phyloP scores from a whole-genome alignment of 2,113 vertebrate genomes.

The Melanerpes formicivorus region DNA sequence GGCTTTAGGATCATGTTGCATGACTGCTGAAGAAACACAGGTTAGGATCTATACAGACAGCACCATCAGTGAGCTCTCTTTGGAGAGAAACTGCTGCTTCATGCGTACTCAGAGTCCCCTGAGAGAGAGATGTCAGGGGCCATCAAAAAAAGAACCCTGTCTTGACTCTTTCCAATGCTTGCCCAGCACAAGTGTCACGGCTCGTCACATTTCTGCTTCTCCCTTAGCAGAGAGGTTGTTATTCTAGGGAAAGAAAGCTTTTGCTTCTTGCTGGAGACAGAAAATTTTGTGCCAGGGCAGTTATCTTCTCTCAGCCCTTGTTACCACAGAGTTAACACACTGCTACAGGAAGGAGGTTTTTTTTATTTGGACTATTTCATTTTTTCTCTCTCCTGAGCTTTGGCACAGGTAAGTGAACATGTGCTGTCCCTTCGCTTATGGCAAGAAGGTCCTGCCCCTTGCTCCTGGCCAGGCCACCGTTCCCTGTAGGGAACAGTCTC shows the following conservation, averaged over 20 bases:
- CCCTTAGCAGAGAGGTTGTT: not conserved
- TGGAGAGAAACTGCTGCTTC: not conserved
- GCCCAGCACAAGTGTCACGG: not conserved
- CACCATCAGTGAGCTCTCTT: not conserved
- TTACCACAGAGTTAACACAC: not conserved
- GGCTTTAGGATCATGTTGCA: not conserved
- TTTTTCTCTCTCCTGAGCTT: not conserved
- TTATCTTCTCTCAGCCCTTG: not conserved
- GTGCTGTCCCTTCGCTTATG: not conserved
- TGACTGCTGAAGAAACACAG: not conserved
- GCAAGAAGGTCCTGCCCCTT: not conserved
- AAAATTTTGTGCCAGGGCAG: not conserved
- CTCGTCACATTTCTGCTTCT: not conserved
- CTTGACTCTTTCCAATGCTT: not conserved
- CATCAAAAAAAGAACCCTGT: not conserved
- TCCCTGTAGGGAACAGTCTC: not conserved
- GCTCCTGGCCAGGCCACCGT: not conserved
- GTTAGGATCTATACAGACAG: not conserved
- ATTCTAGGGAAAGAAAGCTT: not conserved
- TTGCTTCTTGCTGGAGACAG: not conserved
- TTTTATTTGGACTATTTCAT: not conserved
- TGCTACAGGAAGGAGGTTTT: not conserved
- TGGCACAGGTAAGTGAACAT: accelerated
- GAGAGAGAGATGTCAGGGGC: not conserved
- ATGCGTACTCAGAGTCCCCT: not conserved